A percentile compares a stretch with the other conserved stretches of the same genome.
phyloP scores from a whole-genome alignment of 2,797 vertebrate species.

The Periparus ater region DNA sequence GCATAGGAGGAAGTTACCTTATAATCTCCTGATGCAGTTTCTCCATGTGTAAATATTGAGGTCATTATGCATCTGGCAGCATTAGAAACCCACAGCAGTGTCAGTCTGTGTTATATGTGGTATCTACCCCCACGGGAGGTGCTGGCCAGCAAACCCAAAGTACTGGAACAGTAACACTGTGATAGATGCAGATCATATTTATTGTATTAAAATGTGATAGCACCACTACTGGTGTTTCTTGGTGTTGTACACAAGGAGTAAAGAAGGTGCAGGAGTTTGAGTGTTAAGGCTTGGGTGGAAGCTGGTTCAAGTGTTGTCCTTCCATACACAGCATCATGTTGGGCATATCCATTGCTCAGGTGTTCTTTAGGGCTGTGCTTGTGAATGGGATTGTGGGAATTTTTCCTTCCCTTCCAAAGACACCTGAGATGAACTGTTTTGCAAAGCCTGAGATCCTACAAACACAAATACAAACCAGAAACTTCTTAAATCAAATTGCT shows the following conservation, averaged over 20 bases:
- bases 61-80: neutral
- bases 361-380: neutral
- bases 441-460: neutral
- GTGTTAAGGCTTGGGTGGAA: neutral
- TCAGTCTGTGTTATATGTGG: neutral
- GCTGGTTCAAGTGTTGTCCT: neutral
- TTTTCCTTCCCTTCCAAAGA: neutral
- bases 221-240: neutral
- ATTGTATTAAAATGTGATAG: neutral
- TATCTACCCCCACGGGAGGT: accelerated
- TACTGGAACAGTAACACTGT: neutral
- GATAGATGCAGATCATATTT: neutral
- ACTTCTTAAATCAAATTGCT: neutral
- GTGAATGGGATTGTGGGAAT: neutral
- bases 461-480: neutral
- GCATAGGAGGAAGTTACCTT: neutral
- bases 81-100: neutral
- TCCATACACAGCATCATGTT: neutral
- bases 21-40: neutral
- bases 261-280: neutral
- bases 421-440: neutral
- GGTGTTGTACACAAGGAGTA: neutral
- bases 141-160: neutral
- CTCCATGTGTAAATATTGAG: neutral
- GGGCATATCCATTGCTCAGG: neutral